A percentile compares a stretch with the other conserved stretches of the same genome.
Conservation (phyloP, 2,888 invertebrate species). For the Scelioninae gen. 2 region DNA sequence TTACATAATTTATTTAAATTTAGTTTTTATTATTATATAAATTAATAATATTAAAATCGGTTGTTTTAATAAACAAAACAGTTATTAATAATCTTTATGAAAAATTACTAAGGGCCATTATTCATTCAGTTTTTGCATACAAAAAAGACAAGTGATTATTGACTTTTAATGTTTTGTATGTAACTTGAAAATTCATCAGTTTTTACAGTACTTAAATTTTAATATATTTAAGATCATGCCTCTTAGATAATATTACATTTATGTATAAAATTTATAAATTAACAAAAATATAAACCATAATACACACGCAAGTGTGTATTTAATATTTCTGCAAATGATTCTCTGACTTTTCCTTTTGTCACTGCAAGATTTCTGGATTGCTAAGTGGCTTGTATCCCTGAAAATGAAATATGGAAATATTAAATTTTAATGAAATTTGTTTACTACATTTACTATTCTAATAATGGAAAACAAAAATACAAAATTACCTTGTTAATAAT, state of each 20-base stretch:
- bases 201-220: slow-evolving; percentile 1
- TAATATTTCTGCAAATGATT: slow-evolving; percentile 10
- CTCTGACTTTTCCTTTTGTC: slow-evolving; percentile 41
- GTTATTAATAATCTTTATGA: slow-evolving; percentile 1
- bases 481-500: slow-evolving; percentile 5
- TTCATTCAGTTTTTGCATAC: background rate
- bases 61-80: background rate
- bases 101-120: background rate
- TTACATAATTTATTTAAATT: too few species aligned
- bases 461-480: slow-evolving; percentile 2
- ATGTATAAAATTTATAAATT: slow-evolving; percentile 29
- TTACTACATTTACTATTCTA: background rate
- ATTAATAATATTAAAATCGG: too few species aligned
- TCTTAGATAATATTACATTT: background rate
- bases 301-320: slow-evolving; percentile 16
- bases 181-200: background rate
- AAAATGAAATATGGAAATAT: slow-evolving; percentile 51
- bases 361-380: slow-evolving; percentile 66
- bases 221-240: slow-evolving; percentile 13
- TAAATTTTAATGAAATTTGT: slow-evolving; percentile 1
- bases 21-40: too few species aligned
- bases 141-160: slow-evolving; percentile 4
- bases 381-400: slow-evolving; percentile 71
- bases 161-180: too few species aligned
- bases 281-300: slow-evolving; percentile 30